Conservation (phyloP, 2,113 vertebrate genomes). For the Ageneiosus marmoratus region DNA sequence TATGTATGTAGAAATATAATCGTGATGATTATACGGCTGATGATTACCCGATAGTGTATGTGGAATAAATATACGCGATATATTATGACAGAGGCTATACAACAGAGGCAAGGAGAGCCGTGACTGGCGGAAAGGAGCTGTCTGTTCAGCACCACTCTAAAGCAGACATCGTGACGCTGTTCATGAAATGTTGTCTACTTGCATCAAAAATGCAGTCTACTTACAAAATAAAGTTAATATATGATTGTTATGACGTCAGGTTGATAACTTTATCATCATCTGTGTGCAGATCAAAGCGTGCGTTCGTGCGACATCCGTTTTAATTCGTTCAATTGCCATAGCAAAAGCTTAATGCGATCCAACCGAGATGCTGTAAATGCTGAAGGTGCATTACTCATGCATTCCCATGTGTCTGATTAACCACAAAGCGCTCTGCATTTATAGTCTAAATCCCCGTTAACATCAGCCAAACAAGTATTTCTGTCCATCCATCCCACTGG, state of each 20-base stretch:
- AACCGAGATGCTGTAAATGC: background rate
- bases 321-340: background rate
- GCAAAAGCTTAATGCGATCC: background rate
- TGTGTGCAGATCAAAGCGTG: background rate
- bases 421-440: background rate
- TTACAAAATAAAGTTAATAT: background rate
- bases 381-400: constrained; percentile 2
- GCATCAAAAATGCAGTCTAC: background rate
- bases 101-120: background rate
- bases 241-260: background rate
- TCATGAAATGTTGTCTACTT: background rate
- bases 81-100: background rate
- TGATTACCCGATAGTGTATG: no score
- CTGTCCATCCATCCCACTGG: background rate
- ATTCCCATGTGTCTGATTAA: background rate
- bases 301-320: background rate
- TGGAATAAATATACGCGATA: background rate
- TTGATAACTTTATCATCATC: background rate
- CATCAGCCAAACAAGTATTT: background rate
- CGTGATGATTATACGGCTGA: background rate
- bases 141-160: constrained; percentile 73
- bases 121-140: constrained; percentile 63
- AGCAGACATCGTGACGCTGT: constrained; percentile 4
- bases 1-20: background rate
- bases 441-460: background rate